Percentiles rank a stretch among this genome's conserved stretches.
These are phyloP conservation scores for Chlorodrepanis virens DNA, from an alignment of 2,113 vertebrate species.

Conservation along the genomic window DNA sequence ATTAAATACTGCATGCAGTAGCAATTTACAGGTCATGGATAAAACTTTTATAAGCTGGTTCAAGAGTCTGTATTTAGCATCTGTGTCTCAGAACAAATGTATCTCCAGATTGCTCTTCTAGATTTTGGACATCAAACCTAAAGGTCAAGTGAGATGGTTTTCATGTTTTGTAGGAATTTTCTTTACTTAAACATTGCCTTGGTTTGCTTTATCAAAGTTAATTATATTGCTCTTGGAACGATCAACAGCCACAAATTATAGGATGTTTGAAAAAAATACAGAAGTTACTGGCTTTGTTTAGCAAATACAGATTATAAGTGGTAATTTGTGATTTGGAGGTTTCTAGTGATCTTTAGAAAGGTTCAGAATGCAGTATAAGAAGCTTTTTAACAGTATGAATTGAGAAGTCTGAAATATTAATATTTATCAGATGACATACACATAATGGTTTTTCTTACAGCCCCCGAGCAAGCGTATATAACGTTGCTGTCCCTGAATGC, in stretches of 20 bases:
- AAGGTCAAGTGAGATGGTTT: background rate
- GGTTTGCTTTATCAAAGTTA: background rate
- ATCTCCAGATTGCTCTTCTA: background rate
- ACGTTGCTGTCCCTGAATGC: slow-evolving; percentile 15
- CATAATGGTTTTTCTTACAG: background rate
- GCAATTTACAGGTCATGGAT: background rate
- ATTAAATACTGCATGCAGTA: background rate
- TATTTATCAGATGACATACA: background rate
- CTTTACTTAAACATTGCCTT: background rate
- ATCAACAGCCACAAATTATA: background rate
- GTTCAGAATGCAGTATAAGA: background rate
- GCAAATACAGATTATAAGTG: background rate
- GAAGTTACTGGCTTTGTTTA: background rate
- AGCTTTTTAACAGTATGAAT: background rate
- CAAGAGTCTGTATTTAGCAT: background rate
- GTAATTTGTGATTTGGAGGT: background rate
- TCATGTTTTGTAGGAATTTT: background rate
- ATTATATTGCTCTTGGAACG: background rate
- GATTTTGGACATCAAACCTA: background rate
- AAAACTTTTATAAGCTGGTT: background rate
- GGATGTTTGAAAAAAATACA: background rate
- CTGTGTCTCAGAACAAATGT: background rate
- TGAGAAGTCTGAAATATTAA: background rate
- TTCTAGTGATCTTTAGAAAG: background rate
- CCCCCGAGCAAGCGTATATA: background rate